Base-by-base conservation (phyloP, 1,140 invertebrate genomes). In the Lepidotrigona ventralis region DNA sequence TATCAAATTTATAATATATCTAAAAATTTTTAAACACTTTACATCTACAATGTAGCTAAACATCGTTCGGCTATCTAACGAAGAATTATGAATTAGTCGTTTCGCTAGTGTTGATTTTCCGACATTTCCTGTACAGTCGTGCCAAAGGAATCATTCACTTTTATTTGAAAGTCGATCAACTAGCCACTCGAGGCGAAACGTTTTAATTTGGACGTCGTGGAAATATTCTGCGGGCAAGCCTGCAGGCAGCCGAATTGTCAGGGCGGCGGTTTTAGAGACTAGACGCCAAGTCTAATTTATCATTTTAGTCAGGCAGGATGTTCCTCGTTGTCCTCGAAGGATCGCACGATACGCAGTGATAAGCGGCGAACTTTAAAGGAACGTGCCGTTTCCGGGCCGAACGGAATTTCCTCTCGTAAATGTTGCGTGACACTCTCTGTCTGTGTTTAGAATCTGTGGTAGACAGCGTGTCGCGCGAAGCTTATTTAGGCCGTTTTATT, bases 281-380 rank as follows among this genome's bases (percentile, higher is more conserved):
- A 86, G 78, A 71, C 68, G 53, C 46, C 58, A 75, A 82, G 63
- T 83, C 86, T 88, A 88, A 88, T 88, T 88, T 77, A 70, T 66
- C 68, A 75, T 79, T 73, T 80, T 46, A 66, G 51, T 39, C 64
- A 56, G 70, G 76, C 84, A 88, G 88, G 88, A 89, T 88, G 87
- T 88, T 83, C 71, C 81, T 88, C 86, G 70, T 86, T 89, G n/a
- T n/a, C 81, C 69, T 89, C 81, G 66, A 84, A 88, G 87, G 83
- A 89, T 88, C 74, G 71, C 81, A 84, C 85, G 88, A 79, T 86
- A 69, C 78, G 71, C 87, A 77, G 29, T 81, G 88, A 88, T 88
- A 88, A 88, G 81, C 88, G 87, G 88, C 87, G 29, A 23, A 78
- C 75, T 84, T 89, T 77, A 84, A 88, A 89, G 84, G 56, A 83